Evolutionary conservation across 2,113 vertebrate genomes (phyloP), one percentile per base, ranked within the genome.

Genomic region (Mesoclemmys tuberculata): DNA sequence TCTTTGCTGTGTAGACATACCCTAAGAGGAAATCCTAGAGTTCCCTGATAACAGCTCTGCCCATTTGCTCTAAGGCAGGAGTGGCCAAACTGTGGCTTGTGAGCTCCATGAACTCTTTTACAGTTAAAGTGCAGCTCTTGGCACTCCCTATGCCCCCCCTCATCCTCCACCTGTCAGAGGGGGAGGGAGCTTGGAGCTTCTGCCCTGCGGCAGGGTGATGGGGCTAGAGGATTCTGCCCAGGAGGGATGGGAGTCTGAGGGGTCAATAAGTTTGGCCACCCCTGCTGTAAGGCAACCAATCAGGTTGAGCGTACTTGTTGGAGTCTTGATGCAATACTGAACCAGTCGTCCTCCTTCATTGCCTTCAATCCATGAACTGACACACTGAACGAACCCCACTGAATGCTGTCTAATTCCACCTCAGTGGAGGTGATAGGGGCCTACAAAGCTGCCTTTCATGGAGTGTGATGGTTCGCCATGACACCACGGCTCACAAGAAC

Each of bases 371-470:
- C 29, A 4, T 48, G 74, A 81, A 74, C 61, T 24, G 77, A 44
- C 24, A 29, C 1, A 5, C 44, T 0, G 2, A 88, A 74, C 38
- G 86, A 86, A 58, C 8, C 6, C 79, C 71, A 38, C 64, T 58
- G 35, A 58, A 82, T 18, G 48, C 22, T 56, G 0, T 0, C 35
- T 29, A 27, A 80, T 86, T 87, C 22, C 84, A 35, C 52, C 29
- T 56, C 11, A 0, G n/a, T 18, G 83, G 38, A 81, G 13, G 19
- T 38, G 44, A 35, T 14, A 24, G 24, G 87, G 44, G 84, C 46
- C n/a, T 8, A 38, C 13, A n/a, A 16, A n/a, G 35, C 64, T 68
- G 64, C 58, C 56, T 89, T 58, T 31, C 26, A 31, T 8, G 0
- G 12, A 0, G 0, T 8, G 21, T 44, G 68, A 6, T 64, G 58